These are phyloP conservation scores for Ganaspis brasiliensis DNA, from an alignment of 2,888 invertebrate genomes.

Conservation along the genomic window DNA sequence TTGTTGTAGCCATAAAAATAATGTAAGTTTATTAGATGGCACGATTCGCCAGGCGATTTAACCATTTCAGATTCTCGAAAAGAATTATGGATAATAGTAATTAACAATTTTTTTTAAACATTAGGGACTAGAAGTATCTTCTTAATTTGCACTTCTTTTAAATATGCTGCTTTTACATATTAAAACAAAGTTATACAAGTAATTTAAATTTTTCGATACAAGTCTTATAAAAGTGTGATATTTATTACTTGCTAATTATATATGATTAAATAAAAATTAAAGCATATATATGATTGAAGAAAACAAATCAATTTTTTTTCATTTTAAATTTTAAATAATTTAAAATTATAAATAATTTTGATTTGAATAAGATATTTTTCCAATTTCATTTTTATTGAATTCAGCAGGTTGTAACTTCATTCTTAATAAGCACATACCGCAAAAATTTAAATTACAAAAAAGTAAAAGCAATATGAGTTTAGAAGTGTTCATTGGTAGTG, in stretches of 20 bases:
- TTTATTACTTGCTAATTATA: not conserved
- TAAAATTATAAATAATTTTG: too few species aligned
- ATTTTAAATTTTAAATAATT: too few species aligned
- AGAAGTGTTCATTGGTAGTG: not conserved
- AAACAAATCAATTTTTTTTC: too few species aligned
- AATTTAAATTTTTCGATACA: not conserved
- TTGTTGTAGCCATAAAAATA: constrained; percentile 48
- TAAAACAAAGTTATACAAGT: not conserved
- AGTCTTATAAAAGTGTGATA: not conserved
- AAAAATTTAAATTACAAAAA: not conserved
- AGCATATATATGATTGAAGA: too few species aligned
- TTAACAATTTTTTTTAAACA: not conserved
- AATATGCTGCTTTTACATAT: constrained; percentile 1
- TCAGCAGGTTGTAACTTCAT: too few species aligned
- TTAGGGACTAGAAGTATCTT: not conserved
- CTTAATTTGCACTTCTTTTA: not conserved
- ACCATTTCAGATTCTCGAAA: constrained; percentile 22
- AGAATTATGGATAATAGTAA: not conserved
- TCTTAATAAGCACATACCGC: too few species aligned
- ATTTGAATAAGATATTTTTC: too few species aligned
- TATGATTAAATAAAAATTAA: not conserved
- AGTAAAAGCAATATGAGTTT: not conserved
- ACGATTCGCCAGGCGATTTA: constrained; percentile 58
- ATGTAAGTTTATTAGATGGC: constrained; percentile 65
- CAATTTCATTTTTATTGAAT: too few species aligned